Evolutionary conservation across 2,113 vertebrate genomes (phyloP).

Genomic region (Saguinus midas): DNA sequence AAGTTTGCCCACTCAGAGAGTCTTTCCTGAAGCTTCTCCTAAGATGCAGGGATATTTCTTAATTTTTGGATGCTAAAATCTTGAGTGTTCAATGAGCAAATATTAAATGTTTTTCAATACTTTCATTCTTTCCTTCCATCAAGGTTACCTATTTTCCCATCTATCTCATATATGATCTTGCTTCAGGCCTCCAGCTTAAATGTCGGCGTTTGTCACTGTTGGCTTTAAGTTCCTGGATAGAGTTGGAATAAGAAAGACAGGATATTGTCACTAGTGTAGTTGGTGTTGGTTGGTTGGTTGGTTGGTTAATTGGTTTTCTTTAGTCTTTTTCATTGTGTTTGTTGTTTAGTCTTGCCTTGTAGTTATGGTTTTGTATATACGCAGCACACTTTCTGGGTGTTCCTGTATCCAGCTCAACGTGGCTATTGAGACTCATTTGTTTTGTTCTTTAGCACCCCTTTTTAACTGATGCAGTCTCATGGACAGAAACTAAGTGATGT

Average conservation of each 20-base stretch:
- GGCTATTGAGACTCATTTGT: not conserved
- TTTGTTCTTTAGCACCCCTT: not conserved
- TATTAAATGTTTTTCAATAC: not conserved
- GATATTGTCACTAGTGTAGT: accelerated
- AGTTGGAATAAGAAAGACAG: not conserved
- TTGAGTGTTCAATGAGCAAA: not conserved
- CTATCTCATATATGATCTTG: not conserved
- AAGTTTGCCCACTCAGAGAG: not conserved
- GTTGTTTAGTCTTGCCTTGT: not conserved
- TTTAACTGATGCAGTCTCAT: not conserved
- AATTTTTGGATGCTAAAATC: not conserved
- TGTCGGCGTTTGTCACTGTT: not conserved
- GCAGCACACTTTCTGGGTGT: not conserved
- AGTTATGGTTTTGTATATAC: not conserved
- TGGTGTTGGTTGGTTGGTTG: not conserved
- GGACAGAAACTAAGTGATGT: not conserved
- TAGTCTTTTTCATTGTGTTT: not conserved
- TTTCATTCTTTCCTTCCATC: not conserved
- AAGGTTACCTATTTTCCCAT: not conserved
- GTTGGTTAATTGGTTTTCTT: not conserved
- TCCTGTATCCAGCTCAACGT: not conserved
- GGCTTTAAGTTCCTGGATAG: not conserved
- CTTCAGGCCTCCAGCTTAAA: not conserved
- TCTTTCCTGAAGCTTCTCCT: not conserved
- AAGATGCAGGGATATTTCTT: not conserved